A percentile compares a stretch with the other conserved stretches of the same genome.
These are phyloP conservation scores for Oreochromis tanganicae DNA, from an alignment of 2,113 vertebrate species.

Conservation along the genomic window DNA sequence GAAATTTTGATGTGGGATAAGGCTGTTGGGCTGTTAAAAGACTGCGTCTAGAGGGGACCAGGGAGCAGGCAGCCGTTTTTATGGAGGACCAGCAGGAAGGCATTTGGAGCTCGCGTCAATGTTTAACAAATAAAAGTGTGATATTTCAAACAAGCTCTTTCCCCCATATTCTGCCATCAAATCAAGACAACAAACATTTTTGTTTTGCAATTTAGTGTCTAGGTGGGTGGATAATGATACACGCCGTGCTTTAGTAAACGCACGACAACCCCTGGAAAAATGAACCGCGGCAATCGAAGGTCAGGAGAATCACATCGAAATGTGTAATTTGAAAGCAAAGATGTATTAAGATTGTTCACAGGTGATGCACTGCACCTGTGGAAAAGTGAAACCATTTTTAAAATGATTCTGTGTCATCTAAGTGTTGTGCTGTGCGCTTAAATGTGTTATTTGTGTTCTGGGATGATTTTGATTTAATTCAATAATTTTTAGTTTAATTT, in stretches of 20 bases:
- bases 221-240: conserved; percentile 39
- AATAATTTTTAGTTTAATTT: background rate
- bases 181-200: conserved; percentile 2
- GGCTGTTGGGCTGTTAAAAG: conserved; percentile 25
- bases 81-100: conserved; percentile 6
- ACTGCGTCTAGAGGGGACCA: background rate
- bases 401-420: background rate
- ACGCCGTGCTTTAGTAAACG: background rate
- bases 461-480: background rate
- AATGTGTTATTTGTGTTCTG: background rate
- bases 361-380: background rate
- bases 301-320: background rate
- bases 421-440: background rate
- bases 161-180: background rate
- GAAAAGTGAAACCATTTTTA: background rate
- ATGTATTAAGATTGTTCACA: background rate
- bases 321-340: background rate
- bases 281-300: background rate
- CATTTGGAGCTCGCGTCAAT: background rate
- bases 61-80: background rate
- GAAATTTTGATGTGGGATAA: conserved; percentile 53
- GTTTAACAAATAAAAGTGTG: conserved; percentile 17
- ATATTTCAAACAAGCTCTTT: conserved; percentile 27
- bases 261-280: background rate
- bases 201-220: conserved; percentile 3